Conservation (phyloP, 1,140 invertebrate genomes). For the Cataglyphis hispanica region DNA sequence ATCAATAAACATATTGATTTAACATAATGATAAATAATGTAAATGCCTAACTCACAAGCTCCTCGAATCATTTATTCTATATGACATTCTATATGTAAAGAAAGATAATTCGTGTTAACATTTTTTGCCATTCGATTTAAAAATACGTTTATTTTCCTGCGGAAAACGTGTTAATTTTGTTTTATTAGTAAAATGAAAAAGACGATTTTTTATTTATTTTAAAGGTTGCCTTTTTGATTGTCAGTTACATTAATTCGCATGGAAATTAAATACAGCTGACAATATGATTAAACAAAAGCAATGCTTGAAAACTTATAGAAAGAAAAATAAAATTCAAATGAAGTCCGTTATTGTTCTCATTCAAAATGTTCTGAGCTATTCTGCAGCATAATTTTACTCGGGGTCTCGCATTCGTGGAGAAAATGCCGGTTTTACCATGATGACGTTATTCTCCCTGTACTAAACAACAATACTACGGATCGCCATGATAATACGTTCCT, state of each 20-base stretch:
- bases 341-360: conserved; percentile 48
- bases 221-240: not conserved
- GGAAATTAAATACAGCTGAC: conserved; percentile 18
- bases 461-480: conserved; percentile 56
- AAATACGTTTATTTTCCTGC: not conserved
- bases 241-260: conserved; percentile 10
- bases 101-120: not conserved
- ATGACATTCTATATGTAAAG: not conserved
- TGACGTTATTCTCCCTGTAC: conserved; percentile 47
- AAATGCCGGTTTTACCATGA: conserved; percentile 52
- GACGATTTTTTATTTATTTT: not conserved
- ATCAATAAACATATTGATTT: conserved; percentile 9
- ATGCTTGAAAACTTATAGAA: conserved; percentile 43
- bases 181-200: not conserved
- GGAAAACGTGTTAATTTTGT: conserved; percentile 24
- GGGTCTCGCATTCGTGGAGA: conserved; percentile 46
- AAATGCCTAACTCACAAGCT: conserved; percentile 1
- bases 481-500: conserved; percentile 36
- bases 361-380: conserved; percentile 56
- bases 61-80: not conserved
- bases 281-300: conserved; percentile 28
- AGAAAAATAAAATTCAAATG: conserved; percentile 42
- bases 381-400: conserved; percentile 41
- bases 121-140: not conserved
- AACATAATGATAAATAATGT: not conserved